phyloP scores from a whole-genome alignment of 2,888 invertebrate species.

The Dasysyrphus albostriatus region DNA sequence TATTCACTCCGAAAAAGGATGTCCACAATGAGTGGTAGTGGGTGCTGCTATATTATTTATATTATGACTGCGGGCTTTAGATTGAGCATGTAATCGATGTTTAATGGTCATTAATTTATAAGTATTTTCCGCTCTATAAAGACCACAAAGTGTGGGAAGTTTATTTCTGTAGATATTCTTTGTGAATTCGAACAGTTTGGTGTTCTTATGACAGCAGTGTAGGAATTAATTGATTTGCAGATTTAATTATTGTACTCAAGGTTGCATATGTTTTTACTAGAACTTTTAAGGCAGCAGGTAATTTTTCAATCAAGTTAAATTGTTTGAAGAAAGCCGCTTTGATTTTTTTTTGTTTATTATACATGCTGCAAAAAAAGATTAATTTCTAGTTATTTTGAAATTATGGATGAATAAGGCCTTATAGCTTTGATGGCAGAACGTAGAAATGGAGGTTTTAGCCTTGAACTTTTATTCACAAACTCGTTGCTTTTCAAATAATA shows the following conservation, averaged over 20 bases:
- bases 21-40: constrained; percentile 37
- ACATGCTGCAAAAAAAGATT: background rate
- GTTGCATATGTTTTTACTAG: background rate
- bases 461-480: too few relatives aligned
- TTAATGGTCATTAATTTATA: constrained; percentile 62
- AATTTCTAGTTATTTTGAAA: background rate
- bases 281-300: background rate
- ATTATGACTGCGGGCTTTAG: constrained; percentile 16
- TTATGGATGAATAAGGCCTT: background rate
- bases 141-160: constrained; percentile 34
- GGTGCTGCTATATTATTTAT: constrained; percentile 29
- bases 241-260: background rate
- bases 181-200: background rate
- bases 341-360: background rate
- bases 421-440: too few relatives aligned
- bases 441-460: too few relatives aligned
- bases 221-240: constrained; percentile 17
- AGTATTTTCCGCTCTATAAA: constrained; percentile 14
- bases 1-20: constrained; percentile 47
- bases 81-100: constrained; percentile 61
- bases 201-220: constrained; percentile 3
- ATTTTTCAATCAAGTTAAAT: background rate
- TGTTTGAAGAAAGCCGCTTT: constrained; percentile 5
- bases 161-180: background rate
- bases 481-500: too few relatives aligned